Conservation (phyloP, 2,797 vertebrate genomes). For the Phrynocephalus vlangalii region DNA sequence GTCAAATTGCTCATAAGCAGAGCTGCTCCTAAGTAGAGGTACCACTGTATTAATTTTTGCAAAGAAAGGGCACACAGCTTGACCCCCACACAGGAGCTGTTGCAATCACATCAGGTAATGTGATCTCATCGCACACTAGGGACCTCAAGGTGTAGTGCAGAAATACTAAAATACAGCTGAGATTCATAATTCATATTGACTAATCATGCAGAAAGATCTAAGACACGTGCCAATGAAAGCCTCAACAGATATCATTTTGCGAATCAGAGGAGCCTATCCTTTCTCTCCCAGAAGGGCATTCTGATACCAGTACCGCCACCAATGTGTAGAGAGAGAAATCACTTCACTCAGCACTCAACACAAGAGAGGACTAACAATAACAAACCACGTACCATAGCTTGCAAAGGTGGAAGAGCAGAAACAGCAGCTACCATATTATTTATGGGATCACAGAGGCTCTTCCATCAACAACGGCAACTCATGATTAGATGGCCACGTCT, state of each 20-base stretch:
- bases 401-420: conserved; percentile 42
- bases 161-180: not conserved
- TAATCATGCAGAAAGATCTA: conserved; percentile 17
- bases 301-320: conserved; percentile 22
- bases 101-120: not conserved
- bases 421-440: conserved; percentile 44
- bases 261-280: conserved; percentile 21
- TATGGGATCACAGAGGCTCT: conserved; percentile 13
- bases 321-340: conserved; percentile 14
- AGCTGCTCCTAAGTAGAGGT: no score
- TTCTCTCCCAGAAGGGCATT: conserved; percentile 41
- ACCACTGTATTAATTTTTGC: no score
- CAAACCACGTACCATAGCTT: conserved; percentile 39
- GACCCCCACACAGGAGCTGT: not conserved
- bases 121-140: not conserved
- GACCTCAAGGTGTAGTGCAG: not conserved
- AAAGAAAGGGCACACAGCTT: not conserved
- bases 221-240: conserved; percentile 37
- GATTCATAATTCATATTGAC: not conserved
- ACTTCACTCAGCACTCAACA: conserved; percentile 42
- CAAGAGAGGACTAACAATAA: conserved; percentile 7
- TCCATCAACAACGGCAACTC: conserved; percentile 3
- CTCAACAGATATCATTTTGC: conserved; percentile 36
- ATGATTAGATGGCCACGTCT: not conserved
- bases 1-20: no score